Evolutionary conservation across 2,888 invertebrate genomes (phyloP).

Genomic region (Escarpia spicata): DNA sequence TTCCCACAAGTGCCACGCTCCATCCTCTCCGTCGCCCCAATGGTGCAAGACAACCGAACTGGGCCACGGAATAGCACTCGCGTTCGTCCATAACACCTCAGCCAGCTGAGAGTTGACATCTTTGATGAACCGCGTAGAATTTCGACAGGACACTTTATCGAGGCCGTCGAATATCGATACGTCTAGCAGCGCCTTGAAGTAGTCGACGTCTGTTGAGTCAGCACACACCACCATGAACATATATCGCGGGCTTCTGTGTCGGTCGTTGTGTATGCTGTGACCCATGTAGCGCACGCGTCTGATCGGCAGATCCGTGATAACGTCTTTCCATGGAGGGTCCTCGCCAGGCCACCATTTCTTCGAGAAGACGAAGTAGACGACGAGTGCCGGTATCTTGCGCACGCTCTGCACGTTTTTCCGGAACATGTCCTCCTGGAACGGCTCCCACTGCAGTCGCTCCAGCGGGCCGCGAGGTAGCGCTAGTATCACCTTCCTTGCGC

Average conservation of each 20-base stretch:
- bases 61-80: neutral
- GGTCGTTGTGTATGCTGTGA: neutral
- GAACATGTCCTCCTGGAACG: slow-evolving; percentile 1
- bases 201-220: slow-evolving; percentile 27
- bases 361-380: slow-evolving; percentile 33
- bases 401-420: slow-evolving; percentile 24
- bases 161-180: neutral
- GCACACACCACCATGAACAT: slow-evolving; percentile 32
- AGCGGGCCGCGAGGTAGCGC: slow-evolving; percentile 35
- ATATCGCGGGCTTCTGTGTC: neutral
- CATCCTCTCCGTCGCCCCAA: neutral
- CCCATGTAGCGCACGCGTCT: slow-evolving; percentile 23
- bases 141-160: neutral
- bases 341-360: slow-evolving; percentile 25
- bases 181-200: slow-evolving; percentile 28
- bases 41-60: neutral
- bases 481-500: slow-evolving; percentile 35
- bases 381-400: slow-evolving; percentile 30
- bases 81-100: neutral
- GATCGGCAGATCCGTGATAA: slow-evolving; percentile 33
- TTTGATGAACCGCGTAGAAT: neutral
- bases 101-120: neutral
- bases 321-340: neutral
- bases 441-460: slow-evolving; percentile 28
- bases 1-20: neutral